These are phyloP conservation scores for Corydoras maculifer DNA, from an alignment of 2,113 vertebrate genomes.

Conservation along the genomic window DNA sequence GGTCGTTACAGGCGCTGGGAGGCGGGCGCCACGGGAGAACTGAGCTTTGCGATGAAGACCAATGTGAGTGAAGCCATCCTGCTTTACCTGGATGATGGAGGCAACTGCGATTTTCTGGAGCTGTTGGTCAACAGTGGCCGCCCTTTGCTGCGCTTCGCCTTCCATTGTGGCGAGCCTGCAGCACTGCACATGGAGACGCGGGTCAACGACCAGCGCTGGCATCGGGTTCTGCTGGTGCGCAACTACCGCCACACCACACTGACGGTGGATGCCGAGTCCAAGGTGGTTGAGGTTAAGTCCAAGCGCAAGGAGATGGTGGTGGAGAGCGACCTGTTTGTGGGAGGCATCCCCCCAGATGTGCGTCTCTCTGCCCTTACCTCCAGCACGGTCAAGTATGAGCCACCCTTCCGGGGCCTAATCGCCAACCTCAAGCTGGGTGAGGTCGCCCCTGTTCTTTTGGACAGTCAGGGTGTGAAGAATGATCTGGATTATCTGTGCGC, in stretches of 20 bases:
- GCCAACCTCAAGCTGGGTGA: slow-evolving; percentile 82
- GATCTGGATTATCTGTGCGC: slow-evolving; percentile 79
- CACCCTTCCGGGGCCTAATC: slow-evolving; percentile 79
- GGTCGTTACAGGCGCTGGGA: slow-evolving; percentile 73
- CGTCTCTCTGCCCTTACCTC: slow-evolving; percentile 51
- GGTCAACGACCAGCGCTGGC: slow-evolving; percentile 82
- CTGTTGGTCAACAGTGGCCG: slow-evolving; percentile 77
- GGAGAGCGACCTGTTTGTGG: slow-evolving; percentile 85
- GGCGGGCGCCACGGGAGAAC: slow-evolving; percentile 73
- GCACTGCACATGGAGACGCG: slow-evolving; percentile 72
- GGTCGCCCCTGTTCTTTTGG: slow-evolving; percentile 70
- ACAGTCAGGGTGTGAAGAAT: slow-evolving; percentile 80
- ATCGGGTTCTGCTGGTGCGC: slow-evolving; percentile 76
- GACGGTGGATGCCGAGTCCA: slow-evolving; percentile 80
- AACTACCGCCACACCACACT: slow-evolving; percentile 74
- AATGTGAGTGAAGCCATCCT: slow-evolving; percentile 80
- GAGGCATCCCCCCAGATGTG: slow-evolving; percentile 86
- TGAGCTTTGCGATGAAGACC: slow-evolving; percentile 85
- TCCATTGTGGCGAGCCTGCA: slow-evolving; percentile 85
- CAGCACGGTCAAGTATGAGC: slow-evolving; percentile 91
- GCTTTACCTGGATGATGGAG: slow-evolving; percentile 87
- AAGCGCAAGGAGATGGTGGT: slow-evolving; percentile 85
- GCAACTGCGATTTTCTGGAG: slow-evolving; percentile 93
- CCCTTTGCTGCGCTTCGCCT: slow-evolving; percentile 81
- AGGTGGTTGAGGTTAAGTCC: slow-evolving; percentile 77